These are phyloP conservation scores for Gymnoscopelus microlampas DNA, from an alignment of 2,797 vertebrate genomes.

Conservation along the genomic window DNA sequence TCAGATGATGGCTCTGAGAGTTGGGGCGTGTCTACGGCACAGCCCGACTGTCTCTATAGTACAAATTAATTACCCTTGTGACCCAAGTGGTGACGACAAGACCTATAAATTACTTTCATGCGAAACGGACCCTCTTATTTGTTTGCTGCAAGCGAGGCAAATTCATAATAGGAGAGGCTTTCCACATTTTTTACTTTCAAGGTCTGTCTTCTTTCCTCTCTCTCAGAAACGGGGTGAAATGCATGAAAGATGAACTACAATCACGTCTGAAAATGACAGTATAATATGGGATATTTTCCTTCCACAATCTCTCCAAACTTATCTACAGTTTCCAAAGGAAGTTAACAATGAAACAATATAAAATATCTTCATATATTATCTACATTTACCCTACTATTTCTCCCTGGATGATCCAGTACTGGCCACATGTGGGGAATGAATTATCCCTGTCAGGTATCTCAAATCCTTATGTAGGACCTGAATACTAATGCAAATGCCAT, in stretches of 20 bases:
- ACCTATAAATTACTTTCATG: constrained; percentile 63
- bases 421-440: constrained; percentile 1
- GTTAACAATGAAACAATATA: not conserved
- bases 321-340: constrained; percentile 19
- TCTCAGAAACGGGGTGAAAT: constrained; percentile 25
- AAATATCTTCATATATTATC: not conserved
- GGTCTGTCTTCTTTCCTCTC: constrained; percentile 60
- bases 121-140: constrained; percentile 64
- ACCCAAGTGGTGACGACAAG: constrained; percentile 65
- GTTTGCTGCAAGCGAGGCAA: constrained; percentile 50
- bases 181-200: constrained; percentile 61
- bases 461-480: not conserved
- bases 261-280: constrained; percentile 38
- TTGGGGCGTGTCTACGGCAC: constrained; percentile 34
- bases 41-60: constrained; percentile 57
- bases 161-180: constrained; percentile 56
- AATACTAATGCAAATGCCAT: constrained; percentile 12
- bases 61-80: constrained; percentile 68
- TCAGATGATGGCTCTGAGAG: constrained; percentile 51
- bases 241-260: constrained; percentile 54
- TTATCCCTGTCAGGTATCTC: constrained; percentile 4
- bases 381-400: constrained; percentile 2
- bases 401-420: not conserved
- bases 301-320: constrained; percentile 43
- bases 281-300: constrained; percentile 42